Evolutionary conservation across 1,140 invertebrate species (phyloP), one percentile per base, ranked within the genome.

Genomic region (Papilio aristodemus): DNA sequence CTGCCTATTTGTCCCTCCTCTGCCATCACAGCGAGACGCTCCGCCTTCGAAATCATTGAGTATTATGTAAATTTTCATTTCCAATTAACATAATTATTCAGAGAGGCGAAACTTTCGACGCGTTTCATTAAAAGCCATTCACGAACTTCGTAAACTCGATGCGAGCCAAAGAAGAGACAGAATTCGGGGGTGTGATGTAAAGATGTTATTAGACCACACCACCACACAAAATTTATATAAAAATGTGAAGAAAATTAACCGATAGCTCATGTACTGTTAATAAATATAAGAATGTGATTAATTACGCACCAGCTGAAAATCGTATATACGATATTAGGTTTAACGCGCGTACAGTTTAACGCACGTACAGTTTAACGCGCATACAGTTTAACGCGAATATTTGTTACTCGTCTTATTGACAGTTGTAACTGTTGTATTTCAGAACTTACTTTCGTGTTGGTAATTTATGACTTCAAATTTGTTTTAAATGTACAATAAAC

Each of bases 41-140:
- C 17, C 27, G 57, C 32, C 58, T 37, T 60, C 58, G 32, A 60
- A 60, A 60, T 60, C 58, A 60, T 60, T 60, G 58, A 60, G 58
- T 60, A 60, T 60, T 60, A 60, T 37, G 58, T 37, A 60, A 37
- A 60, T 60, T 60, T 59, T 59, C 11, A 60, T 60, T 60, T 60
- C 58, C 58, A 60, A 60, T 60, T 60, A 60, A 60, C 58, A 60
- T 60, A 60, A 60, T 60, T 60, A 60, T 60, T 60, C 58, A 37
- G 58, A 27, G 58, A 37, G 9, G 32, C 58, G 58, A 60, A 60
- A 60, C 14, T 60, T 60, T 60, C 32, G 58, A 3, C 58, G 58
- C 32, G 58, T 60, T 60, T 37, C 58, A 60, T 60, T 60, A 60
- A 60, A 60, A 60, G 58, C 58, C 17, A 60, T 60, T 60, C 58